Evolutionary conservation across 1,140 invertebrate species (phyloP).

Genomic region (Chrysoperla carnea): DNA sequence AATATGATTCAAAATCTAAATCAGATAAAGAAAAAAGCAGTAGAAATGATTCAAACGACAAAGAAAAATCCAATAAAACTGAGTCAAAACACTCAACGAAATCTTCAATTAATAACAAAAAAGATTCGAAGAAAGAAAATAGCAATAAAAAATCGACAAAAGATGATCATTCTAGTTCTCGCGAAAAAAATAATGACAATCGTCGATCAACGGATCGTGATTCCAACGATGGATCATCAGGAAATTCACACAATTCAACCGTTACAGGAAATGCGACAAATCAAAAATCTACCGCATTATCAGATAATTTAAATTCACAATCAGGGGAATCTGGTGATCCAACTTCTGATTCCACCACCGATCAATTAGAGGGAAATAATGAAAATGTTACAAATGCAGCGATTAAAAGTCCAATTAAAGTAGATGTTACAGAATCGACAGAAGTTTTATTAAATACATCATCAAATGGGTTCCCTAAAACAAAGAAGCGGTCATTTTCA

Average conservation of each 20-base stretch:
- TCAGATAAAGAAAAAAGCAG: constrained; percentile 14
- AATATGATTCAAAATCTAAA: constrained; percentile 7
- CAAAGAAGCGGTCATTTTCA: background rate
- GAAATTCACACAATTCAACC: constrained; percentile 19
- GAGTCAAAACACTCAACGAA: constrained; percentile 1
- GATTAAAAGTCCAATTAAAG: background rate
- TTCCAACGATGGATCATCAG: constrained; percentile 29
- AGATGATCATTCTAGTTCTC: constrained; percentile 35
- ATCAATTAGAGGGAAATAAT: background rate
- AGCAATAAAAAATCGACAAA: constrained; percentile 21
- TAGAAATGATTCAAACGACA: constrained; percentile 22
- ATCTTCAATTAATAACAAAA: constrained; percentile 6
- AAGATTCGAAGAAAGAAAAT: constrained; percentile 14
- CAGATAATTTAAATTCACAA: constrained; percentile 4
- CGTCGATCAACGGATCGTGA: constrained; percentile 34
- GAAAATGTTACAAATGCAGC: background rate
- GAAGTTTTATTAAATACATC: background rate
- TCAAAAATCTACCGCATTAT: constrained; percentile 20
- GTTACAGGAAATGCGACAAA: constrained; percentile 7
- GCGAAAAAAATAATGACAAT: constrained; percentile 24
- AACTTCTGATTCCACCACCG: background rate
- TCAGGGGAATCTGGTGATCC: background rate
- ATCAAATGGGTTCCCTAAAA: too few relatives aligned
- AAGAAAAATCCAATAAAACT: background rate
- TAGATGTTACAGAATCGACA: background rate